phyloP scores from a whole-genome alignment of 2,113 vertebrate species.

The Laterallus jamaicensis region DNA sequence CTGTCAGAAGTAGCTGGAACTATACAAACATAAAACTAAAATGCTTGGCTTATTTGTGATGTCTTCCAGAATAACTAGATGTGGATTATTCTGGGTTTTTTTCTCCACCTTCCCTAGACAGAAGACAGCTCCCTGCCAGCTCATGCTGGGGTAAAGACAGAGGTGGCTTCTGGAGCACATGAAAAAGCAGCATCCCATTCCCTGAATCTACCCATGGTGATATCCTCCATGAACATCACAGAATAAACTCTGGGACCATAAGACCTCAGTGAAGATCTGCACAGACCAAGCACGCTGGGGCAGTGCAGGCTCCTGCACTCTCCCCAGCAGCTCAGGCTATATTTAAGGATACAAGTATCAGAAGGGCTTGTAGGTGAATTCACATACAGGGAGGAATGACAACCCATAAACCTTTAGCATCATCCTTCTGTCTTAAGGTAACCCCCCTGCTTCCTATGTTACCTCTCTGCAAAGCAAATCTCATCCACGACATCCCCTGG shows the following conservation, averaged over 20 bases:
- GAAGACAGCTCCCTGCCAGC: not conserved
- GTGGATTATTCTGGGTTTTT: not conserved
- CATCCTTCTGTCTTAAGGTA: not conserved
- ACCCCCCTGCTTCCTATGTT: not conserved
- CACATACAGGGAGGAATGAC: not conserved
- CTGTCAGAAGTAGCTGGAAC: not conserved
- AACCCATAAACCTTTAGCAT: not conserved
- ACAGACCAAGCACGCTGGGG: rapidly evolving
- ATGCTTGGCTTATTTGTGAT: not conserved
- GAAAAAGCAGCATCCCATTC: not conserved
- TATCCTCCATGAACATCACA: not conserved
- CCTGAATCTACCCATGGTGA: not conserved
- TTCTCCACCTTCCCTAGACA: not conserved
- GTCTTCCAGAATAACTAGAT: not conserved
- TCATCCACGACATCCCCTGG: not conserved
- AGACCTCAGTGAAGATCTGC: not conserved
- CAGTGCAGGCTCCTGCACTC: not conserved
- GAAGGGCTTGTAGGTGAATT: not conserved
- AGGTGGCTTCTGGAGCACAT: not conserved
- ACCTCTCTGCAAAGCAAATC: not conserved
- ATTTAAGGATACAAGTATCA: not conserved
- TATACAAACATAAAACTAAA: not conserved
- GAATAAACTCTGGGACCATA: not conserved
- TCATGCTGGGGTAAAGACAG: not conserved
- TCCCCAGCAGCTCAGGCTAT: not conserved